Conservation (phyloP, 2,797 vertebrate genomes). For the Betta splendens region DNA sequence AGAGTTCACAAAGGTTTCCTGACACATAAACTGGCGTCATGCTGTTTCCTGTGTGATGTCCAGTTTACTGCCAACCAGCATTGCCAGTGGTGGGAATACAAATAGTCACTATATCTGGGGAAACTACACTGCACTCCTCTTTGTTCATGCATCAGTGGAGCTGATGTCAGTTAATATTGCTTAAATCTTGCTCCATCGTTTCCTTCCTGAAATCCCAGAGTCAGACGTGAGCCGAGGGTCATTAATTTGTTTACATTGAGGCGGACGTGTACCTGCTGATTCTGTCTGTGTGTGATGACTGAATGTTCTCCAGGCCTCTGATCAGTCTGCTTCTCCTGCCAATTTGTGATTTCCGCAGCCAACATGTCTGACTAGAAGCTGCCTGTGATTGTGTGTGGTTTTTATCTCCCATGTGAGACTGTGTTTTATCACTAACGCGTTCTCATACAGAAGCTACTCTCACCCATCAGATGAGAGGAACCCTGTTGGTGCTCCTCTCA, state of each 20-base stretch:
- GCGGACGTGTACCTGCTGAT: slow-evolving; percentile 14
- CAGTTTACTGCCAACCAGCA: slow-evolving; percentile 9
- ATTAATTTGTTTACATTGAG: not conserved
- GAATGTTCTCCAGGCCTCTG: slow-evolving; percentile 7
- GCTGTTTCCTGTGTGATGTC: not conserved
- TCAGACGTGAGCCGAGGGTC: not conserved
- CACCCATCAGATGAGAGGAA: not conserved
- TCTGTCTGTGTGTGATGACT: slow-evolving; percentile 6
- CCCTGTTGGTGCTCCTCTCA: not conserved
- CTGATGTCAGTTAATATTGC: not conserved
- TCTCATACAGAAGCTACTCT: not conserved
- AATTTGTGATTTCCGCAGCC: slow-evolving; percentile 11
- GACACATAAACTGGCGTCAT: slow-evolving; percentile 1
- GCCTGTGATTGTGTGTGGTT: not conserved
- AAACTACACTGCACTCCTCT: not conserved
- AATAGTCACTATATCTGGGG: slow-evolving; percentile 21
- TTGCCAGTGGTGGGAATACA: not conserved
- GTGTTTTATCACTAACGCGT: not conserved
- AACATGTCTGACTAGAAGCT: slow-evolving; percentile 3
- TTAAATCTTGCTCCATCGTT: not conserved
- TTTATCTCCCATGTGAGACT: no score
- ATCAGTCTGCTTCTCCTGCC: slow-evolving; percentile 22
- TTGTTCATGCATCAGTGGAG: not conserved
- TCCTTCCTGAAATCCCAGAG: not conserved
- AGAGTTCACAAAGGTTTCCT: slow-evolving; percentile 22